Evolutionary conservation across 2,888 invertebrate genomes (phyloP).

Genomic region (Caenorhabditis plicata): DNA sequence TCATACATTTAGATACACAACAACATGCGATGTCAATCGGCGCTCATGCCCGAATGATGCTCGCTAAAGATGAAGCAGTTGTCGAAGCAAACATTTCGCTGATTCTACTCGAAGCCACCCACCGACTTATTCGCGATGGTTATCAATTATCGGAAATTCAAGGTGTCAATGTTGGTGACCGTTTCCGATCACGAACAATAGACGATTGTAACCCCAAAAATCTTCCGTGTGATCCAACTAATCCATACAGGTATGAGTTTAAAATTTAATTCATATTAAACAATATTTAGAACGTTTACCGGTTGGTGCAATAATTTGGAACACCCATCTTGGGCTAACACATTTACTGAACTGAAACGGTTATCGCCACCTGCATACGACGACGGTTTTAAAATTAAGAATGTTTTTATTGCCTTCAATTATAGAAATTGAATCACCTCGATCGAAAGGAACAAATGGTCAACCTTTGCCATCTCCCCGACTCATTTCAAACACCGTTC

Average conservation of each 20-base stretch:
- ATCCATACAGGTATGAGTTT: constrained; percentile 25
- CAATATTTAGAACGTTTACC: constrained; percentile 41
- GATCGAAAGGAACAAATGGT: constrained; percentile 39
- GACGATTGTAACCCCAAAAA: constrained; percentile 35
- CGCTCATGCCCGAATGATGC: constrained; percentile 56
- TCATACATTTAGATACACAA: background rate
- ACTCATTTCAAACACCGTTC: constrained; percentile 82
- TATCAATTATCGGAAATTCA: constrained; percentile 8
- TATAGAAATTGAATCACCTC: constrained; percentile 50
- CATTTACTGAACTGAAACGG: constrained; percentile 53
- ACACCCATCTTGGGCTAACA: constrained; percentile 53
- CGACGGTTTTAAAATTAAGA: constrained; percentile 31
- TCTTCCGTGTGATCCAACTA: constrained; percentile 63
- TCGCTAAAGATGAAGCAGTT: constrained; percentile 55
- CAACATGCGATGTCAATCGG: constrained; percentile 12
- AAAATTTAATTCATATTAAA: background rate
- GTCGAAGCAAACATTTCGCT: constrained; percentile 47
- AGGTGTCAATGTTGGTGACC: constrained; percentile 15
- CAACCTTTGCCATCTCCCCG: constrained; percentile 81
- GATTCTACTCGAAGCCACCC: constrained; percentile 50
- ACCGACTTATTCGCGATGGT: constrained; percentile 9
- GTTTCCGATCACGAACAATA: constrained; percentile 13
- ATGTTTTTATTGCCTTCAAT: background rate
- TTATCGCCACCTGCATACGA: constrained; percentile 56
- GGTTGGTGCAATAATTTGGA: constrained; percentile 65